phyloP scores from a whole-genome alignment of 2,113 vertebrate species.

The Hydrolagus affinis region DNA sequence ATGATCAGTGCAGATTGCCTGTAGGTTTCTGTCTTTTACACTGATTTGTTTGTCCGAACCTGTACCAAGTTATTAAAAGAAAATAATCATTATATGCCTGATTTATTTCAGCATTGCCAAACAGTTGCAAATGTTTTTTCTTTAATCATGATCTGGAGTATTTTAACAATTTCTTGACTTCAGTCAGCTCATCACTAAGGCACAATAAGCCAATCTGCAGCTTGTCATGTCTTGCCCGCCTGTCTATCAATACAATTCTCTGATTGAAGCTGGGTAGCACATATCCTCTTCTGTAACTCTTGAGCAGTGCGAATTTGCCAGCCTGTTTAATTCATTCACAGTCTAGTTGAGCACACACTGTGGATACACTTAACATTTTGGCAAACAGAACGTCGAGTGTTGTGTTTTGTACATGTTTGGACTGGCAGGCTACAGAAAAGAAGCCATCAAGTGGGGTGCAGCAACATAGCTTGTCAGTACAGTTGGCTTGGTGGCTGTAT shows the following conservation, averaged over 20 bases:
- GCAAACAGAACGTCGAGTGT: neutral
- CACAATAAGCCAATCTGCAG: neutral
- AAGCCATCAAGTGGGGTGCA: neutral
- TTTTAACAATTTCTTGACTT: neutral
- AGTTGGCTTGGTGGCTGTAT: neutral
- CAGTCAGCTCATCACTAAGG: neutral
- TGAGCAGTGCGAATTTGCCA: neutral
- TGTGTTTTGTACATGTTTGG: neutral
- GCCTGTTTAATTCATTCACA: neutral
- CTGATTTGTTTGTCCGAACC: neutral
- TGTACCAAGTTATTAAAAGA: neutral
- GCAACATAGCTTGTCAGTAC: neutral
- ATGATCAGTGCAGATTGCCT: too few relatives aligned
- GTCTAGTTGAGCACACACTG: neutral
- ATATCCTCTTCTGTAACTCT: neutral
- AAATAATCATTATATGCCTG: neutral
- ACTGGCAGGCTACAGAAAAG: neutral
- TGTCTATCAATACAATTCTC: neutral
- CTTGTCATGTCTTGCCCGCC: neutral
- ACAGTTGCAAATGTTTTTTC: neutral
- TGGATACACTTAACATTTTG: neutral
- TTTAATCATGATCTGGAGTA: neutral
- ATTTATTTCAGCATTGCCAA: neutral
- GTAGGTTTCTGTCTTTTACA: neutral
- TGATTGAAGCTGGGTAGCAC: neutral